Base-by-base conservation (phyloP, 37 sponge, comb jelly and placozoan genomes). In the Lycopodina hypogea region DNA sequence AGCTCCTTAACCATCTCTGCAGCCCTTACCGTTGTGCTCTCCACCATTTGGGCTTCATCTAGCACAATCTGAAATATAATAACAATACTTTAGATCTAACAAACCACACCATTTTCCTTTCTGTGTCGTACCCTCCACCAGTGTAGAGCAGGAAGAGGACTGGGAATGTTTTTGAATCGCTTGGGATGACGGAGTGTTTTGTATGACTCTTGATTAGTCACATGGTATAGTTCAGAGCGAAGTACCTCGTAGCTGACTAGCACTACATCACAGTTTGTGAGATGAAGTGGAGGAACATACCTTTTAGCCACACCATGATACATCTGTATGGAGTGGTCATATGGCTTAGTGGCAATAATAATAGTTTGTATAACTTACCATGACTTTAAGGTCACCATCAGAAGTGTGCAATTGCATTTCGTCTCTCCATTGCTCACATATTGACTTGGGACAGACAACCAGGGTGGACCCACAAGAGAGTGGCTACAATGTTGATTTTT, bases 1-100 rank as follows among this genome's bases (percentile, higher is more conserved):
- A 94, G n/a, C 57, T 80, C 74, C 71, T 48, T 50, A 32, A 69
- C 68, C 95, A 94, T 94, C 69, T 88, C 80, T 29, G 95, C 88
- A 29, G 95, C 89, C 87, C 79, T 62, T 1, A 71, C 76, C 15
- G 55, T 52, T n/a, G 77, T 70, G 34, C 67, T 80, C 69, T 94
- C 95, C 57, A 94, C 92, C 88, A 88, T 90, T 76, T 94, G 95
- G 26, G 95, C 95, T 36, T 94, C 95, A 69, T 94, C 95, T 41
- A 94, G 61, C 76, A 88, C 88, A 26, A 91, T 50, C 92, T 91
- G 58, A 38, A 68, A 0, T 72, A 64, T 53, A 8, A 18, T 1
- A 63, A 50, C 36, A 51, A 22, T 11, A 73, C 15, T 29, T 23
- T 17, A 28, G 4, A 26, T 7, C 12, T 17, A 17, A 59, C 4